Conservation (phyloP, 2,888 invertebrate genomes). For the Eugnorisma glareosa region DNA sequence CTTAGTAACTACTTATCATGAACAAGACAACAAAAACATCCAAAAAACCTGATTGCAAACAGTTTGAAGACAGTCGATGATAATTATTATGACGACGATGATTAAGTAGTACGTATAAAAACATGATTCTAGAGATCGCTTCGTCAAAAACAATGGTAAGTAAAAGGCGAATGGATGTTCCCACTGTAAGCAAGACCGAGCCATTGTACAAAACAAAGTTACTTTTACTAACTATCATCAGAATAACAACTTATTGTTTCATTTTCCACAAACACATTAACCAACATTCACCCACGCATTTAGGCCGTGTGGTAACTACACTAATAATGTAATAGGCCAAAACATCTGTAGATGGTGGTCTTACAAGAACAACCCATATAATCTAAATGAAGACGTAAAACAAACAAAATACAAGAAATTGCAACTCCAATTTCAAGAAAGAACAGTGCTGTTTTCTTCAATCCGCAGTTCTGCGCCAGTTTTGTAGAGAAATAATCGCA, state of each 20-base stretch:
- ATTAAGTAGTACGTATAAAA: slow-evolving; percentile 63
- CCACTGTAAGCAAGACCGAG: slow-evolving; percentile 77
- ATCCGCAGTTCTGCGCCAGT: not conserved
- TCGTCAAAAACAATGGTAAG: slow-evolving; percentile 81
- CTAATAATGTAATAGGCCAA: slow-evolving; percentile 30
- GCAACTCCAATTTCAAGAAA: not conserved
- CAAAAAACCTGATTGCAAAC: slow-evolving; percentile 10
- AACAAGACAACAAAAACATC: slow-evolving; percentile 21
- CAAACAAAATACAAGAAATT: not conserved
- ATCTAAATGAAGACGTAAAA: slow-evolving; percentile 1
- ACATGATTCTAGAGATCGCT: slow-evolving; percentile 66
- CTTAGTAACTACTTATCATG: slow-evolving; percentile 26
- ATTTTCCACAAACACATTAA: slow-evolving; percentile 69
- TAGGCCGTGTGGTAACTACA: slow-evolving; percentile 44
- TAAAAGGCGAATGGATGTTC: slow-evolving; percentile 82
- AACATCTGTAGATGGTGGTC: slow-evolving; percentile 13
- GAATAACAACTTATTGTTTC: slow-evolving; percentile 74
- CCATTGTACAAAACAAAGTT: slow-evolving; percentile 77
- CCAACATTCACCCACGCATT: slow-evolving; percentile 59
- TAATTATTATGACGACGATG: slow-evolving; percentile 48
- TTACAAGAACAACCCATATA: not conserved
- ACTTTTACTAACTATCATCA: slow-evolving; percentile 81
- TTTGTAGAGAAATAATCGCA: not conserved
- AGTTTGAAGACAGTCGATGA: slow-evolving; percentile 36
- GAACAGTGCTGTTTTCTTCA: not conserved